Conservation (phyloP, 1,140 invertebrate species). For the Ceratina australensis region DNA sequence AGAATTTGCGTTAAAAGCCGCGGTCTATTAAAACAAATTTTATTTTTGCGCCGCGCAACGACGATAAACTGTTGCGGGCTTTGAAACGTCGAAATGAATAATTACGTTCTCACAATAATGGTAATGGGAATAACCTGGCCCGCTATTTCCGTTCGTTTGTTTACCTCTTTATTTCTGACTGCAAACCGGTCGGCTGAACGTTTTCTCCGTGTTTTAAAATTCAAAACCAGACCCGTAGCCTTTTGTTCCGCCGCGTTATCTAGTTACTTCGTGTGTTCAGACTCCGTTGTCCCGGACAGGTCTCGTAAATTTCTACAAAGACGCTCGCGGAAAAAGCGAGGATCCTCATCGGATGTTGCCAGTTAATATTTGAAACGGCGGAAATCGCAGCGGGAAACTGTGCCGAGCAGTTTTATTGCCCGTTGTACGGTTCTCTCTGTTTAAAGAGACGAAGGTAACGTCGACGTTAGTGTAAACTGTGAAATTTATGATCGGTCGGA, state of each 20-base stretch:
- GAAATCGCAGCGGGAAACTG: conserved; percentile 11
- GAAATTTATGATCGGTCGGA: not conserved
- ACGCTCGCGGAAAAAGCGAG: not conserved
- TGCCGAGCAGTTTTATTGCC: conserved; percentile 12
- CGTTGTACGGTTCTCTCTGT: not conserved
- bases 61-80: not conserved
- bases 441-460: not conserved
- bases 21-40: conserved; percentile 14
- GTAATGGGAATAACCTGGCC: conserved; percentile 46
- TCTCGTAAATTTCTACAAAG: conserved; percentile 1
- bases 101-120: conserved; percentile 48
- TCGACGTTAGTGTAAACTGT: too few relatives aligned
- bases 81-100: conserved; percentile 45
- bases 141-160: conserved; percentile 47
- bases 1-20: not conserved
- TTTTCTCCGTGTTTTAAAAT: conserved; percentile 46
- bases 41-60: conserved; percentile 21
- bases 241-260: conserved; percentile 39
- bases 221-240: conserved; percentile 27
- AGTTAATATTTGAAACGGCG: conserved; percentile 11
- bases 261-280: not conserved
- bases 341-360: too few relatives aligned
- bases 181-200: conserved; percentile 43
- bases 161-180: conserved; percentile 49
- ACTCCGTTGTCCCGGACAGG: not conserved